phyloP scores from a whole-genome alignment of 2,113 vertebrate species.

The Orycteropus afer region DNA sequence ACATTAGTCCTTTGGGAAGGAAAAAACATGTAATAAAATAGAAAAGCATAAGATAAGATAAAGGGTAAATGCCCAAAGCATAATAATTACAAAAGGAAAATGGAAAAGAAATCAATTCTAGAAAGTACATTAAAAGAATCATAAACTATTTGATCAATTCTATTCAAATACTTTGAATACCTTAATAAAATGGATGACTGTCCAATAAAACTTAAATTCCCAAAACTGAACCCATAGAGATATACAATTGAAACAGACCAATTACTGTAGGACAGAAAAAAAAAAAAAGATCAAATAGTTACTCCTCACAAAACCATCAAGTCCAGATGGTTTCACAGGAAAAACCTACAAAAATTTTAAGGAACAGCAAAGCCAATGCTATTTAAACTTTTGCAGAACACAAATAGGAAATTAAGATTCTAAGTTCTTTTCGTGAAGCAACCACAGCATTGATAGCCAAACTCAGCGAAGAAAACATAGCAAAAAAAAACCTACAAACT shows the following conservation, averaged over 20 bases:
- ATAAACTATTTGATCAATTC: slow-evolving; percentile 18
- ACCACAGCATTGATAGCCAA: slow-evolving; percentile 2
- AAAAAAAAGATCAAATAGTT: slow-evolving; percentile 10
- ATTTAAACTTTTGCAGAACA: slow-evolving; percentile 54
- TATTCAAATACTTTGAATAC: slow-evolving; percentile 47
- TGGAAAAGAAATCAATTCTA: background rate
- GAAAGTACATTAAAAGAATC: background rate
- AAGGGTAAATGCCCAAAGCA: background rate
- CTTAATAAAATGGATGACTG: background rate
- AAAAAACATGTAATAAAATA: slow-evolving; percentile 22
- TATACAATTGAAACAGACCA: slow-evolving; percentile 19
- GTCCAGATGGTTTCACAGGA: slow-evolving; percentile 29
- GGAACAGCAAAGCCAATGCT: slow-evolving; percentile 22
- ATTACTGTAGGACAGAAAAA: background rate
- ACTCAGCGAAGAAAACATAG: background rate
- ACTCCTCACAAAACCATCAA: slow-evolving; percentile 33
- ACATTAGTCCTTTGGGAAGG: background rate
- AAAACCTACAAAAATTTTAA: slow-evolving; percentile 55
- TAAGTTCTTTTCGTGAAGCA: slow-evolving; percentile 46
- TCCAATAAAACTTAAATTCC: slow-evolving; percentile 34
- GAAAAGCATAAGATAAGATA: slow-evolving; percentile 26
- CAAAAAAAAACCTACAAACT: slow-evolving; percentile 24
- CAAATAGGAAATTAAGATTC: slow-evolving; percentile 32
- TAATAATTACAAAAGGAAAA: background rate
- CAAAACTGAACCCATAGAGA: slow-evolving; percentile 11